Base-by-base conservation (phyloP, 2,113 vertebrate species). In the Ariopsis seemanni region DNA sequence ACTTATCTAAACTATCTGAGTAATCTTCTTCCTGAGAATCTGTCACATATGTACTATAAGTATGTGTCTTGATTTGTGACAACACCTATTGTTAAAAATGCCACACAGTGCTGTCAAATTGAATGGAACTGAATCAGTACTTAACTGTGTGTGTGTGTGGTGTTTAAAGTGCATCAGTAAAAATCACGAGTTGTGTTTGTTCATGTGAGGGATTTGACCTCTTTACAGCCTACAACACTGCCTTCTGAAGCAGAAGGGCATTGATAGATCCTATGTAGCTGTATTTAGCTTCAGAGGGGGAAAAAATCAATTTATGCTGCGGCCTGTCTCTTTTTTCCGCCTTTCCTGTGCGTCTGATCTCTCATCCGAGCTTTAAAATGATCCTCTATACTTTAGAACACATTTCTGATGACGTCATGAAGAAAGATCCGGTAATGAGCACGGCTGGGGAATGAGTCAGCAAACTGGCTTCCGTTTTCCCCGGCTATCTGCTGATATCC, bases 401-500 rank as follows among this genome's bases (percentile, higher is more conserved):
- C 84, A 86, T 88, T 86, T 88, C 81, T 58, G 79, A 84, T 88
- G 84, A 88, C 77, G 89, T 88, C 84, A 86, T 57, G 74, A 50
- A 75, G 83, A 84, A 81, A 74, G 34, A 86, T 83, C 79, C 15
- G 7, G 53, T 90, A 88, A 88, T 86, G 84, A 86, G 85, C 12
- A 50, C 80, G 30, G 72, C 77, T 34, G 27, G 20, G 25, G 86
- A 86, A 83, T 81, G 87, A 90, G 89, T 90, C 89, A 88, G 89
- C 89, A 88, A 69, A 85, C 81, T 77, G 7, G 2, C 86, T 86
- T 90, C 89, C 86, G 86, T 86, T 87, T 86, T 60, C 27, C 8
- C 34, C 27, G 71, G 27, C 84, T 78, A 80, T 90, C 84, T 90
- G 55, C 89, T 88, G 89, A 90, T 90, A 88, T 86, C 18, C 79